Conservation (phyloP, 2,797 vertebrate species). For the Ibycter americanus region DNA sequence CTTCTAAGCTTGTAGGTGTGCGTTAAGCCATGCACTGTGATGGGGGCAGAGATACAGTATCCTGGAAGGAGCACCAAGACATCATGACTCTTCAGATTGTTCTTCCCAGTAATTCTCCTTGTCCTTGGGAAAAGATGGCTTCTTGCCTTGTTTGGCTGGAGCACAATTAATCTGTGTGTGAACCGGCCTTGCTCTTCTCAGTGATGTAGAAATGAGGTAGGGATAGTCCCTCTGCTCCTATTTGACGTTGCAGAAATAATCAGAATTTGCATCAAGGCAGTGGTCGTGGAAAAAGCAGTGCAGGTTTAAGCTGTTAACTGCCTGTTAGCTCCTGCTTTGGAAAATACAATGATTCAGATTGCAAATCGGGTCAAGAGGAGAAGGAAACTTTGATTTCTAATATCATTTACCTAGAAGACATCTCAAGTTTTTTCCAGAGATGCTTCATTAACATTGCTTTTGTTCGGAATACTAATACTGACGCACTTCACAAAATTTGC, state of each 20-base stretch:
- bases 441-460: background rate
- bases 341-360: background rate
- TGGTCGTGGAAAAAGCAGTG: background rate
- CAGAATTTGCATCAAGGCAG: background rate
- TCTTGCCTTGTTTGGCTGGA: background rate
- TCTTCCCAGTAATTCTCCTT: background rate
- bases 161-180: background rate
- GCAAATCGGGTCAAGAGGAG: background rate
- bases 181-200: background rate
- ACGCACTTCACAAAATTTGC: background rate
- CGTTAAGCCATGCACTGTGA: background rate
- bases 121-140: background rate
- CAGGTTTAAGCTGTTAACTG: background rate
- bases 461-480: background rate
- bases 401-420: background rate
- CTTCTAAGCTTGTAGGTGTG: background rate
- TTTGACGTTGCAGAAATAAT: background rate
- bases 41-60: background rate
- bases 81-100: background rate
- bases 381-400: background rate
- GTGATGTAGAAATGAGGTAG: background rate
- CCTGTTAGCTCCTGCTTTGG: background rate
- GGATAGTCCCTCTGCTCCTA: background rate
- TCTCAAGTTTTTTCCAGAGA: background rate
- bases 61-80: background rate